phyloP scores from a whole-genome alignment of 2,797 vertebrate species.

The Dipus sagitta region DNA sequence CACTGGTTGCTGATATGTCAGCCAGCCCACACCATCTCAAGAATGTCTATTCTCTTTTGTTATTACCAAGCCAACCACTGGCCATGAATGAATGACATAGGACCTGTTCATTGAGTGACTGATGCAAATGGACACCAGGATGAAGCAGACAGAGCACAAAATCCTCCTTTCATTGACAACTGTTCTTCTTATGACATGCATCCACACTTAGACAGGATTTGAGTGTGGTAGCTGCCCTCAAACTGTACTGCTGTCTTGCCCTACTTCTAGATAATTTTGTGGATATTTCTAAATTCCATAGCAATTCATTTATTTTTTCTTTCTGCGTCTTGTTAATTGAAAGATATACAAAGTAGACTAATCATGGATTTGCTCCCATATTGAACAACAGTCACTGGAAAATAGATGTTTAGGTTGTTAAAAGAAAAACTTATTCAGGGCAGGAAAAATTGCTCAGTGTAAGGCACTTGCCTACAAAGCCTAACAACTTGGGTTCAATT shows the following conservation, averaged over 20 bases:
- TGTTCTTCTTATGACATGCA: slow-evolving; percentile 41
- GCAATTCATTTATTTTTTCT: slow-evolving; percentile 47
- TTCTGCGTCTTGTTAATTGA: slow-evolving; percentile 4
- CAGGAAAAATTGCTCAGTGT: no score
- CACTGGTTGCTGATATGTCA: slow-evolving; percentile 64
- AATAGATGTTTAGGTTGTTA: slow-evolving; percentile 31
- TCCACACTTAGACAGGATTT: slow-evolving; percentile 31
- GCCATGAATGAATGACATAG: not conserved
- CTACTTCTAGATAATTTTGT: slow-evolving; percentile 22
- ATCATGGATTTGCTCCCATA: not conserved
- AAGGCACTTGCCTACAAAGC: no score
- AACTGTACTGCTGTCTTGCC: slow-evolving; percentile 38
- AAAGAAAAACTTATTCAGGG: not conserved
- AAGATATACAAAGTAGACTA: slow-evolving; percentile 23
- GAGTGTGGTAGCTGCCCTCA: slow-evolving; percentile 40
- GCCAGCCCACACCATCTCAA: slow-evolving; percentile 55
- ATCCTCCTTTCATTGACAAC: slow-evolving; percentile 47
- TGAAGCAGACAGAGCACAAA: slow-evolving; percentile 10
- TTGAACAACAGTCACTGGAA: slow-evolving; percentile 28
- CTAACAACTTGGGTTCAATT: no score
- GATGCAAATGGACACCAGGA: slow-evolving; percentile 44
- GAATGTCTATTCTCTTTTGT: slow-evolving; percentile 62
- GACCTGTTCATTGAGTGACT: slow-evolving; percentile 62
- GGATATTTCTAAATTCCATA: slow-evolving; percentile 42
- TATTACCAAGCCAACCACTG: slow-evolving; percentile 54